Conservation (phyloP, 2,797 vertebrate species). For the Gymnoscopelus microlampas region DNA sequence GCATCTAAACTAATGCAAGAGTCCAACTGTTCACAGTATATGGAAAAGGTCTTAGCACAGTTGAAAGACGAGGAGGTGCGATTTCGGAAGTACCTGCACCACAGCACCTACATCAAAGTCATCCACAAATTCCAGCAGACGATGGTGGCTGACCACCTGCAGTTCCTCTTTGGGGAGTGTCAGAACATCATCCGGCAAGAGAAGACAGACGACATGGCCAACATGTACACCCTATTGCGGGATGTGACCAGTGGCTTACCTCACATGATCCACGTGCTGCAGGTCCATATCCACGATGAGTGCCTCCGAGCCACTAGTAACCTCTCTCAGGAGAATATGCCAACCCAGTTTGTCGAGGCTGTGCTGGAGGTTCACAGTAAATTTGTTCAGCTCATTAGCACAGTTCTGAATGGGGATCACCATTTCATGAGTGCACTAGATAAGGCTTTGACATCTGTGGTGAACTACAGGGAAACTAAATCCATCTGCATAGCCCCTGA, state of each 20-base stretch:
- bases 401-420: slow-evolving; percentile 90
- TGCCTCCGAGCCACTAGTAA: slow-evolving; percentile 91
- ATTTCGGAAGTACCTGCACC: slow-evolving; percentile 90
- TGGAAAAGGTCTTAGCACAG: slow-evolving; percentile 93
- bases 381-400: slow-evolving; percentile 91
- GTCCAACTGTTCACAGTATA: slow-evolving; percentile 92
- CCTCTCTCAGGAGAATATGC: slow-evolving; percentile 95
- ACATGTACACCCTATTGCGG: slow-evolving; percentile 91
- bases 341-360: slow-evolving; percentile 92
- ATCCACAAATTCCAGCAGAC: slow-evolving; percentile 91
- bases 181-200: slow-evolving; percentile 92
- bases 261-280: slow-evolving; percentile 93
- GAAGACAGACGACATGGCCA: slow-evolving; percentile 91
- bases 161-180: slow-evolving; percentile 91
- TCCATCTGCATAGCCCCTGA: slow-evolving; percentile 91
- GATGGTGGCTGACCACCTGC: slow-evolving; percentile 92
- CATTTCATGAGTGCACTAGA: slow-evolving; percentile 93
- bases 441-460: slow-evolving; percentile 92
- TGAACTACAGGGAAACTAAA: slow-evolving; percentile 91
- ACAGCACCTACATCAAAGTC: slow-evolving; percentile 90
- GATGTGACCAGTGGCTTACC: slow-evolving; percentile 89
- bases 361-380: slow-evolving; percentile 94
- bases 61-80: slow-evolving; percentile 94
- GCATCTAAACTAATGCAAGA: slow-evolving; percentile 92
- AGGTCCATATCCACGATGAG: slow-evolving; percentile 91